Evolutionary conservation across 1,140 invertebrate genomes (phyloP).

Genomic region (Camponotus vicinus): DNA sequence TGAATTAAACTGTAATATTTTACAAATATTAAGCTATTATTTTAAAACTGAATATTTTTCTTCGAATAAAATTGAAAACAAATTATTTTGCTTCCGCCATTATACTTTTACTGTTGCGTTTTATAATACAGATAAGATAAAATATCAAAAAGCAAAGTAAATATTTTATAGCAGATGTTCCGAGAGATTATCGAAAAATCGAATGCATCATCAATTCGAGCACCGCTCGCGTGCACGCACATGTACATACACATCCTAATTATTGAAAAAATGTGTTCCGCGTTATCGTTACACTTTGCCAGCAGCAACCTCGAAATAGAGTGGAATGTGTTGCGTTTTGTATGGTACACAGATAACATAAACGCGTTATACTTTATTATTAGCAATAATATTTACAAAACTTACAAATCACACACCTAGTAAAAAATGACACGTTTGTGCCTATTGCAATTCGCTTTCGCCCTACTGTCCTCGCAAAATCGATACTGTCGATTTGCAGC

Average conservation of each 20-base stretch:
- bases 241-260: conserved; percentile 74
- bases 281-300: conserved; percentile 73
- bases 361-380: conserved; percentile 81
- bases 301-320: conserved; percentile 76
- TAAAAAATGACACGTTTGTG: conserved; percentile 78
- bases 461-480: not conserved
- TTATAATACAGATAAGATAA: not conserved
- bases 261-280: conserved; percentile 73
- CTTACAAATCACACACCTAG: conserved; percentile 82
- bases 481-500: not conserved
- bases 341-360: conserved; percentile 84
- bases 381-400: conserved; percentile 85
- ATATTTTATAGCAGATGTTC: not conserved
- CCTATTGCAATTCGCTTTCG: conserved; percentile 77
- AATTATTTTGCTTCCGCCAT: not conserved
- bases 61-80: not conserved
- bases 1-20: not conserved
- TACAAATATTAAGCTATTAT: not conserved
- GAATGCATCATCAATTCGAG: conserved; percentile 24
- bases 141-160: not conserved
- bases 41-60: not conserved
- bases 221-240: conserved; percentile 73
- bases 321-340: conserved; percentile 84
- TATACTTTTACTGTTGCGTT: not conserved
- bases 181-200: not conserved